Evolutionary conservation across 2,888 invertebrate species (phyloP), one percentile per base, ranked within the genome.

Genomic region (Eudasyphora cyanicolor): DNA sequence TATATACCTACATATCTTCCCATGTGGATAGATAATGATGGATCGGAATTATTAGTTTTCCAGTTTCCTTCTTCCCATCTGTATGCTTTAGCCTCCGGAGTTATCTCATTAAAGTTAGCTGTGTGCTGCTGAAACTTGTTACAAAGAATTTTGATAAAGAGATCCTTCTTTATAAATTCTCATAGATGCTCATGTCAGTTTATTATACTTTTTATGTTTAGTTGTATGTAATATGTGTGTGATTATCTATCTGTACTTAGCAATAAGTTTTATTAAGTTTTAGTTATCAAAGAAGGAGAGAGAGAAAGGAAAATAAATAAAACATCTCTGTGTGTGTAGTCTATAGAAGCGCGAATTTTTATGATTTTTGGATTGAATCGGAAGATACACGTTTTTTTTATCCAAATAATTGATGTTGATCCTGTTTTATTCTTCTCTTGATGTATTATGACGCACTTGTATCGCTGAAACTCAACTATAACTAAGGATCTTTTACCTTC

Each of bases 11-110:
- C n/a, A 10, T 7, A 24, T 10, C 14, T 67, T 42, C n/a, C 64
- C 38, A 38, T 38, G 12, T 64, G 64, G 21, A 64, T 38, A 64
- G 21, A 35, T 38, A 38, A 64, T 64, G 35, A 38, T 64, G 64
- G 35, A 64, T 38, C 24, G 12, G 19, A 35, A 7, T 5, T 42
- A 14, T 42, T 21, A 67, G 42, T n/a, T 14, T 38, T 21, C 64
- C 38, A 6, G 8, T 7, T 24, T 10, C 54, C 12, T 60, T n/a
- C n/a, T 29, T 42, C 24, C 42, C 5, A 7, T 35, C 35, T 32
- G 57, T 29, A 19, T 29, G 14, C 12, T 51, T 64, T 38, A 24
- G 38, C 21, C 21, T 24, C 14, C 35, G 21, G 21, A 42, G 24
- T 67, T 38, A 42, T 17, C 21, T 19, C 24, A 67, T 67, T 21